These are phyloP conservation scores for Hydrocynus forskahlii DNA, from an alignment of 2,797 vertebrate genomes.

Conservation along the genomic window DNA sequence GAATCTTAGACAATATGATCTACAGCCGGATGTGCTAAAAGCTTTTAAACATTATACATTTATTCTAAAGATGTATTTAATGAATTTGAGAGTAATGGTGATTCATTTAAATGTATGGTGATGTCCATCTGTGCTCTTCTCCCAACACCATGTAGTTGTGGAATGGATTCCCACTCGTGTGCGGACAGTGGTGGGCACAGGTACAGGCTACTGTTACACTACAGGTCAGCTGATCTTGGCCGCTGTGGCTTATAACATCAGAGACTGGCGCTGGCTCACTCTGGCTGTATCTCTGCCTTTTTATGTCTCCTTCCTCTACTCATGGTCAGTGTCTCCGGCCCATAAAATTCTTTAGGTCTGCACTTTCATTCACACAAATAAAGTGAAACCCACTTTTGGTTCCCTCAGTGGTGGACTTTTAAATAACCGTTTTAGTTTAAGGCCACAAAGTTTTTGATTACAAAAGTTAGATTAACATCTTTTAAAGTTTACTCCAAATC, in stretches of 20 bases:
- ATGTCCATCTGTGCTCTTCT: constrained; percentile 10
- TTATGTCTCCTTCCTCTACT: constrained; percentile 76
- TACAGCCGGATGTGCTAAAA: too few relatives aligned
- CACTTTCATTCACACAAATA: neutral
- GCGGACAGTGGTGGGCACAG: constrained; percentile 73
- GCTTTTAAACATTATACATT: too few relatives aligned
- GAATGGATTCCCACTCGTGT: constrained; percentile 81
- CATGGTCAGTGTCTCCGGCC: constrained; percentile 70
- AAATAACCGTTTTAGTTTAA: too few relatives aligned
- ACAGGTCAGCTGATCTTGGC: constrained; percentile 76
- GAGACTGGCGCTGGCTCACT: constrained; percentile 82
- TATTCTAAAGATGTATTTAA: too few relatives aligned
- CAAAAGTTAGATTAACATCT: too few relatives aligned
- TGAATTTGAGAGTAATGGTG: too few relatives aligned
- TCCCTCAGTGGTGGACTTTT: neutral
- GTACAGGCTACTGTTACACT: constrained; percentile 76
- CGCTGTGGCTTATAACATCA: constrained; percentile 75
- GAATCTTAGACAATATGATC: too few relatives aligned
- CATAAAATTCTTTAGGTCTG: neutral
- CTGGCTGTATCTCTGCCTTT: constrained; percentile 78
- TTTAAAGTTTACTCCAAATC: too few relatives aligned
- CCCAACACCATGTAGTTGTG: constrained; percentile 66
- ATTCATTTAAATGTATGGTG: too few relatives aligned
- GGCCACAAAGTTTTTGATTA: too few relatives aligned
- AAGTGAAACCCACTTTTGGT: neutral